A percentile compares a stretch with the other conserved stretches of the same genome.
Evolutionary conservation across 2,888 invertebrate species (phyloP).

Genomic region (Ichneumoninae sp.): DNA sequence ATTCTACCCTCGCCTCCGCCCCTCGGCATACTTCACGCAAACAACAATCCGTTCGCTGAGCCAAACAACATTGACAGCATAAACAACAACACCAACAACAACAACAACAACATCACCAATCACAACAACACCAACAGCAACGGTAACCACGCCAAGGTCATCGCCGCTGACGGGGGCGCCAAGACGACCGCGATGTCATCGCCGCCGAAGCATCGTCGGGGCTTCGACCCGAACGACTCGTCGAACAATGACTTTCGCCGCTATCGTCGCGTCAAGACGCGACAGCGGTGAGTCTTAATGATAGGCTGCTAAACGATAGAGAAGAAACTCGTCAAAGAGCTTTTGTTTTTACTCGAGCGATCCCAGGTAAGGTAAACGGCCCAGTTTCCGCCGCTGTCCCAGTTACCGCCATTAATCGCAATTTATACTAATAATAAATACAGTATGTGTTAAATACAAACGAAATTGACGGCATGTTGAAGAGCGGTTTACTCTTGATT

Average conservation of each 20-base stretch:
- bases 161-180: slow-evolving; percentile 71
- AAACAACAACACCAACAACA: slow-evolving; percentile 60
- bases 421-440: no score
- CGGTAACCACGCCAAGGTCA: slow-evolving; percentile 67
- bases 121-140: slow-evolving; percentile 70
- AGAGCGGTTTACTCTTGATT: no score
- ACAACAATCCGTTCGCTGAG: slow-evolving; percentile 58
- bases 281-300: slow-evolving; percentile 79
- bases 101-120: slow-evolving; percentile 64
- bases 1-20: slow-evolving; percentile 66
- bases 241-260: slow-evolving; percentile 79
- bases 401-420: no score
- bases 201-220: slow-evolving; percentile 80
- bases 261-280: slow-evolving; percentile 81
- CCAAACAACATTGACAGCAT: slow-evolving; percentile 63
- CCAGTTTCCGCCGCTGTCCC: no score
- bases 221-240: slow-evolving; percentile 80
- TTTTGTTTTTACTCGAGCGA: neutral
- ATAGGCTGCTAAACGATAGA: slow-evolving; percentile 30
- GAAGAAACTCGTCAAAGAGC: slow-evolving; percentile 49
- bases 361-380: no score
- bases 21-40: slow-evolving; percentile 62
- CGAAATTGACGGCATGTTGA: no score
- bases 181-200: slow-evolving; percentile 79
- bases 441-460: no score